Base-by-base conservation (phyloP, 2,797 vertebrate species). In the Halcyon badia region DNA sequence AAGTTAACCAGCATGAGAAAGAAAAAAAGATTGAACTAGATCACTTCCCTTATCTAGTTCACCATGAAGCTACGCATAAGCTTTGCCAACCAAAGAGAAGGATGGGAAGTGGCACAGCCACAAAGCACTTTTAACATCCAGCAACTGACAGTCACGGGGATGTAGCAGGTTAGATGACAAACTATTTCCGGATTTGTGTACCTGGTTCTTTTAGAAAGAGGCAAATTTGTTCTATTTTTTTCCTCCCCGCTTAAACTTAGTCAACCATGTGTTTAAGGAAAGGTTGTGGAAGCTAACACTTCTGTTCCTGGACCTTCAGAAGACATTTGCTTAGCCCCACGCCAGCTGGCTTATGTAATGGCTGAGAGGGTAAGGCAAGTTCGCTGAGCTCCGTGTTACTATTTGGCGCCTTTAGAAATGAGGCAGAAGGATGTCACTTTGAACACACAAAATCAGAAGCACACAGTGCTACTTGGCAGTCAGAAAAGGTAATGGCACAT, bases 391-490 rank as follows among this genome's bases (percentile, higher is more conserved):
- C 56, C 31, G 4, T 70, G 77, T 61, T 89, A 54, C 51, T 93
- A 4, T 77, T 91, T 84, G 86, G 42, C 78, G 87, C 42, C 71
- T 95, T 87, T 42, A 95, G 81, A 94, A 95, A 75, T 73, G 58
- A 79, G 69, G 58, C 66, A 89, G 92, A 94, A 93, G 60, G 87
- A 48, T 81, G 71, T 80, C 68, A 42, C 42, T 86, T 81, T 66
- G 78, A 90, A 64, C 70, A 57, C 70, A 76, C 30, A 56, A 86
- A 94, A 93, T 82, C 78, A 81, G 86, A 92, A 89, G 46, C 68
- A 28, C 42, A 4, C 65, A 57, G 69, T 84, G 33, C 80, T 93
- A 24, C 93, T 89, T 75, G 91, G 87, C 77, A 41, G n/a, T 76
- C 44, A 2, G 22, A 57, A 83, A 84, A 96, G 51, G 81, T 93